These are phyloP conservation scores for Zele albiditarsus DNA, from an alignment of 2,888 invertebrate genomes.

Conservation along the genomic window DNA sequence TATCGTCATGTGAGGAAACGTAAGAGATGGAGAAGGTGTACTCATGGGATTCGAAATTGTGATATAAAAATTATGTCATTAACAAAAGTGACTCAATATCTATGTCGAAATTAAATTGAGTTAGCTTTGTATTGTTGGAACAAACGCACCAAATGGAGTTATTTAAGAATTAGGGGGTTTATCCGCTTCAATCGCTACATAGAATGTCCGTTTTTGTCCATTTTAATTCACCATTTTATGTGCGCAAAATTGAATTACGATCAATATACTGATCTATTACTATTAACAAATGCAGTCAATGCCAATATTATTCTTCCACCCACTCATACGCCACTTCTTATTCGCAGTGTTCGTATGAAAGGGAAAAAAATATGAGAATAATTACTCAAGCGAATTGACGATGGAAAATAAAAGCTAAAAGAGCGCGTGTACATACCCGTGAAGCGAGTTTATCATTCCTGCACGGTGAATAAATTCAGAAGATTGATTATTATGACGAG, in stretches of 20 bases:
- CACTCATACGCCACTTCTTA: not conserved
- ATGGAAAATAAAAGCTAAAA: not conserved
- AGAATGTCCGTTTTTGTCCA: not conserved
- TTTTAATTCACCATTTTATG: too few species aligned
- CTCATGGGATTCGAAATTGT: not conserved
- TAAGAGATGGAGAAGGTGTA: not conserved
- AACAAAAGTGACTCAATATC: not conserved
- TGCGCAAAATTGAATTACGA: too few species aligned
- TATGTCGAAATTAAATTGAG: not conserved
- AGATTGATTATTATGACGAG: conserved; percentile 35
- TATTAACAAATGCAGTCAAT: not conserved
- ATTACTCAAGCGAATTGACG: not conserved
- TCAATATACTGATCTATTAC: not conserved
- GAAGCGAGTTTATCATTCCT: conserved; percentile 19
- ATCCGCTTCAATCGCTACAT: not conserved
- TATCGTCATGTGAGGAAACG: not conserved
- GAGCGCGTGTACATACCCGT: not conserved
- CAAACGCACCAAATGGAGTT: not conserved
- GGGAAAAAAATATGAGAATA: not conserved
- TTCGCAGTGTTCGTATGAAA: not conserved
- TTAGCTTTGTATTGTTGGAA: not conserved
- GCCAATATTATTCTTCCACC: not conserved
- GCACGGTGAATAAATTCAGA: conserved; percentile 26
- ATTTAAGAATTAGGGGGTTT: not conserved
- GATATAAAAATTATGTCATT: too few species aligned